These are phyloP conservation scores for Philantomba maxwellii DNA, from an alignment of 2,113 vertebrate genomes.

Conservation along the genomic window DNA sequence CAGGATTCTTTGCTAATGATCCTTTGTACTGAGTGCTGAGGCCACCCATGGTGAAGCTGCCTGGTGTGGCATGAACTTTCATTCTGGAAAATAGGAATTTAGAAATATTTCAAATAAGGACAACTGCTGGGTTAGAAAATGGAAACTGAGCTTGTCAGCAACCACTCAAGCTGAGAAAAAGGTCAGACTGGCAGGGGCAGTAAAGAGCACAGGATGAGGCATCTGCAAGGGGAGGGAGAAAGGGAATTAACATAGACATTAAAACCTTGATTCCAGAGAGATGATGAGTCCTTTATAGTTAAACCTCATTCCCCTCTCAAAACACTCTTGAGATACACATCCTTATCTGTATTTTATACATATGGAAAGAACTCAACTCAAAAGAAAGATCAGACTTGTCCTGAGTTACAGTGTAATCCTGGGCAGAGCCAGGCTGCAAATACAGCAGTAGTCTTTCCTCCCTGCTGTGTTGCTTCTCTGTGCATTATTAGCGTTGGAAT, in stretches of 20 bases:
- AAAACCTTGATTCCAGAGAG: neutral
- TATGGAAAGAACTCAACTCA: neutral
- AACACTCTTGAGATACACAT: rapidly evolving
- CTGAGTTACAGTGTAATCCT: no score
- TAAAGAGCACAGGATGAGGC: neutral
- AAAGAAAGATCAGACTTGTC: neutral
- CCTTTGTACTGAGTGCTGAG: neutral
- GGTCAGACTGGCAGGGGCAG: neutral
- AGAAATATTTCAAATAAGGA: conserved; percentile 32
- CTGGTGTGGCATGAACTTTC: neutral
- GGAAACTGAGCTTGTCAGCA: neutral
- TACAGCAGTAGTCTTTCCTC: neutral
- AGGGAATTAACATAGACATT: neutral
- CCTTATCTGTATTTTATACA: neutral
- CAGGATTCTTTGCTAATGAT: neutral
- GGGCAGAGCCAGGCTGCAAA: neutral
- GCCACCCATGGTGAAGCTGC: neutral
- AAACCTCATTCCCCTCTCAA: neutral
- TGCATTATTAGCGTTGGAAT: neutral
- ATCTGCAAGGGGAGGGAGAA: no score
- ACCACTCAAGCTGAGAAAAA: neutral
- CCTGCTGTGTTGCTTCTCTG: neutral
- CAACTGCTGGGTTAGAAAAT: neutral
- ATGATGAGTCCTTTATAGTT: neutral
- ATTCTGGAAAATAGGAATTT: conserved; percentile 17